Evolutionary conservation across 2,888 invertebrate genomes (phyloP).

Genomic region (Diadegma fenestrale): DNA sequence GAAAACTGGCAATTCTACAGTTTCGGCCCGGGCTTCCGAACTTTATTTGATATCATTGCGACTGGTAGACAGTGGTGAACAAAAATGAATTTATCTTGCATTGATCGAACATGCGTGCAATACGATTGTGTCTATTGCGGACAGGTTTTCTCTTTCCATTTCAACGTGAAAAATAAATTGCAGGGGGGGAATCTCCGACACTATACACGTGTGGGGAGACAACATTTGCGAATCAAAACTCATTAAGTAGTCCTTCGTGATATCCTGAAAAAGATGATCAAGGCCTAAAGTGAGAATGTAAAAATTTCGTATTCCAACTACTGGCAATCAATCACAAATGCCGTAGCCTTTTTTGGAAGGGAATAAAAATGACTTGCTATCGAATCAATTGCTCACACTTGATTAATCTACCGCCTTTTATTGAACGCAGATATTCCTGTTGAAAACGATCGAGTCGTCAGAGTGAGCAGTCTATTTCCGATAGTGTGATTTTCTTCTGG

Average conservation of each 20-base stretch:
- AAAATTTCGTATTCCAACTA: neutral
- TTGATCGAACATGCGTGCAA: slow-evolving; percentile 5
- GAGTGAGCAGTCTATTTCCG: neutral
- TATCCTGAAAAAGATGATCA: neutral
- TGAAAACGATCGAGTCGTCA: neutral
- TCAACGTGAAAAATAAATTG: slow-evolving; percentile 46
- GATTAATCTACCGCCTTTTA: neutral
- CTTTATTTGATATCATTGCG: slow-evolving; percentile 13
- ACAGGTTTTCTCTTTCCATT: slow-evolving; percentile 18
- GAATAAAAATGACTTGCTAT: neutral
- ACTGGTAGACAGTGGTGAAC: slow-evolving; percentile 21
- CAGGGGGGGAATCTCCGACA: neutral
- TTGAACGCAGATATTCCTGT: neutral
- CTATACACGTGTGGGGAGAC: neutral
- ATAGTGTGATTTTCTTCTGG: neutral
- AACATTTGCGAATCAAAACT: neutral
- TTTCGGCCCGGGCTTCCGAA: neutral
- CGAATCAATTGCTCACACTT: neutral
- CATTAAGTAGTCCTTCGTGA: neutral
- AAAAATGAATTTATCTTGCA: slow-evolving; percentile 51
- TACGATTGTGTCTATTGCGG: slow-evolving; percentile 12
- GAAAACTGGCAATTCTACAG: slow-evolving; percentile 10
- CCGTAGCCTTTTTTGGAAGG: neutral
- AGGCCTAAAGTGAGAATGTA: no score
- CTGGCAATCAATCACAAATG: neutral